Conservation (phyloP, 53 echinoderm and acorn worm species). For the Patiria pectinifera region DNA sequence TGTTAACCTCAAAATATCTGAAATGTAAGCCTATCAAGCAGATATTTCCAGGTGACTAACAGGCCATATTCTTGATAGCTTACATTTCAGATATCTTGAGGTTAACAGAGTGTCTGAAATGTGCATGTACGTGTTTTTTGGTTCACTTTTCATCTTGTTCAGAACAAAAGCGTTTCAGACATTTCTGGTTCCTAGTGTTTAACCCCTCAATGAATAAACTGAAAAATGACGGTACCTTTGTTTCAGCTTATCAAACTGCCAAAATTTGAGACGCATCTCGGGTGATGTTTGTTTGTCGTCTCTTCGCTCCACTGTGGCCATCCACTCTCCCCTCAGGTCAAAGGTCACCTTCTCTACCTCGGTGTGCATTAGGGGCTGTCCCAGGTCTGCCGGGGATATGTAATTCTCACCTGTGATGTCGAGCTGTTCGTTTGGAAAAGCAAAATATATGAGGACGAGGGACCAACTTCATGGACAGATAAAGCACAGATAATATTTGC, state of each 20-base stretch:
- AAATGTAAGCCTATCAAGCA: no score
- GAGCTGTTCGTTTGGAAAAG: slow-evolving; percentile 62
- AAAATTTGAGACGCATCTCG: slow-evolving; percentile 89
- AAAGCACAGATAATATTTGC: no score
- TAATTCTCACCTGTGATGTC: slow-evolving; percentile 92
- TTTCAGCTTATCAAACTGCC: slow-evolving; percentile 82
- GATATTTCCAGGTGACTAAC: no score
- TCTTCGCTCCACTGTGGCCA: slow-evolving; percentile 87
- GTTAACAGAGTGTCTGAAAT: no score
- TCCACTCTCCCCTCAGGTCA: slow-evolving; percentile 78
- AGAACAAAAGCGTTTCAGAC: no score
- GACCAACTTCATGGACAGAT: background rate
- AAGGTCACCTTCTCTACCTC: slow-evolving; percentile 86
- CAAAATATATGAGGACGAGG: no score
- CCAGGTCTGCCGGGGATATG: slow-evolving; percentile 76
- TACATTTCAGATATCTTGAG: no score
- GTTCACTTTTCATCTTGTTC: no score
- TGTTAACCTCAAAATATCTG: no score
- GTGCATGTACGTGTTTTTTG: no score
- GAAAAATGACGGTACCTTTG: slow-evolving; percentile 69
- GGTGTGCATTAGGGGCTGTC: slow-evolving; percentile 83
- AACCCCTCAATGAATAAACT: background rate
- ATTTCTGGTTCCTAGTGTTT: background rate
- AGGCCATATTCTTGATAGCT: no score
- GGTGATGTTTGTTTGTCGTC: slow-evolving; percentile 76